A percentile compares a stretch with the other conserved stretches of the same genome.
Conservation (phyloP, 1,140 invertebrate species). For the Apis laboriosa region DNA sequence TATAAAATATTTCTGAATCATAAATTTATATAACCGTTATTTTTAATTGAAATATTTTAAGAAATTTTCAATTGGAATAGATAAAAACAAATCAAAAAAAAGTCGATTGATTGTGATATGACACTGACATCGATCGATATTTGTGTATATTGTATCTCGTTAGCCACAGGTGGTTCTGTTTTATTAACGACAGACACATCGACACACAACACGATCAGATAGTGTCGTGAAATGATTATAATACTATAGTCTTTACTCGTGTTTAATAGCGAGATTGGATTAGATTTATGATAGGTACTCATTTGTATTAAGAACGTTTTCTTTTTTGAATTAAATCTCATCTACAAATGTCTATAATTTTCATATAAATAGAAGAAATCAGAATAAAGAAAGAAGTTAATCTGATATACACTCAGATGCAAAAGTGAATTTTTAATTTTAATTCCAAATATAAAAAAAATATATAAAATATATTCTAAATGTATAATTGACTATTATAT, state of each 20-base stretch:
- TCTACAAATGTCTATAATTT: not conserved
- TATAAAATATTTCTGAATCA: not conserved
- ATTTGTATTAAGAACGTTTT: constrained; percentile 8
- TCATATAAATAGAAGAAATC: not conserved
- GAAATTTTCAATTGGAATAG: not conserved
- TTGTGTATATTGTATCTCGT: constrained; percentile 46
- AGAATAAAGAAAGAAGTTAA: not conserved
- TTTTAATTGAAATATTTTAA: not conserved
- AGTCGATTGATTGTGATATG: constrained; percentile 15
- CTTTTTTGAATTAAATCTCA: constrained; percentile 24
- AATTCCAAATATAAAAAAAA: not conserved
- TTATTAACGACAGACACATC: constrained; percentile 60
- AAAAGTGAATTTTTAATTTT: not conserved
- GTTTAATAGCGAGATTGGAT: constrained; percentile 28
- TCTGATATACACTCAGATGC: not conserved
- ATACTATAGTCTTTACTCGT: not conserved
- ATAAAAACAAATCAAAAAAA: not conserved
- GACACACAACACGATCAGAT: constrained; percentile 8
- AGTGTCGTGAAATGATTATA: constrained; percentile 1
- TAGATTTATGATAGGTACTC: constrained; percentile 7
- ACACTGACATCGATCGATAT: constrained; percentile 52
- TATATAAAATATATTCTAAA: not conserved
- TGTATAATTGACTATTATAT: not conserved
- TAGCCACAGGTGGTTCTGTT: constrained; percentile 72
- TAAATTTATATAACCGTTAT: not conserved